A percentile compares a stretch with the other conserved stretches of the same genome.
Evolutionary conservation across 2,797 vertebrate genomes (phyloP).

Genomic region (Gymnocypris eckloni): DNA sequence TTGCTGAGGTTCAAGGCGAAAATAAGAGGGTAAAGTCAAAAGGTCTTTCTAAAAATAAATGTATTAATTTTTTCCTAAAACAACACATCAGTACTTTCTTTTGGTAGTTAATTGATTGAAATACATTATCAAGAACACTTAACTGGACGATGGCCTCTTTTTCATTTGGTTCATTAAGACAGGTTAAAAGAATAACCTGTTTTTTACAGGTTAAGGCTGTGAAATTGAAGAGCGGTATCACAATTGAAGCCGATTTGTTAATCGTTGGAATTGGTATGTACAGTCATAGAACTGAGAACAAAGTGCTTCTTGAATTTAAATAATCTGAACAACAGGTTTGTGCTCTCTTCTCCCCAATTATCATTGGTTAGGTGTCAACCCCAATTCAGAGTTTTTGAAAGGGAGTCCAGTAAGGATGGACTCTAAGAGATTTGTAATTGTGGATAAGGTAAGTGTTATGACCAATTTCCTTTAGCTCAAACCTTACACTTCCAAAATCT

Average conservation of each 20-base stretch:
- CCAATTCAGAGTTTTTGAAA: slow-evolving; percentile 76
- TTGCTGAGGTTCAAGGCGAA: slow-evolving; percentile 76
- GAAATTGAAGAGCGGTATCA: slow-evolving; percentile 74
- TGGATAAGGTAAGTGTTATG: slow-evolving; percentile 78
- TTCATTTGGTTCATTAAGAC: background rate
- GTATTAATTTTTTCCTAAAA: background rate
- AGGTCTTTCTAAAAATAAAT: background rate
- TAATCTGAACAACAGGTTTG: slow-evolving; percentile 11
- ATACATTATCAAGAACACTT: background rate
- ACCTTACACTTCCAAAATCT: background rate
- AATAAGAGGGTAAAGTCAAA: slow-evolving; percentile 76
- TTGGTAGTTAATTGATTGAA: too few species aligned
- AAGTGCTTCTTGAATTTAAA: background rate
- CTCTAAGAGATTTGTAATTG: slow-evolving; percentile 75
- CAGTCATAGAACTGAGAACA: background rate
- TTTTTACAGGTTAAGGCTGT: slow-evolving; percentile 79
- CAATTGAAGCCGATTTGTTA: slow-evolving; percentile 79
- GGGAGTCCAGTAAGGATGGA: slow-evolving; percentile 76
- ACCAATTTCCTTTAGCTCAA: slow-evolving; percentile 5
- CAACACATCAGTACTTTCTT: background rate
- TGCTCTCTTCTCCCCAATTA: background rate
- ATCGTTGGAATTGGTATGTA: slow-evolving; percentile 82
- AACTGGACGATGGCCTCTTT: background rate
- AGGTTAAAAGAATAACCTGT: background rate
- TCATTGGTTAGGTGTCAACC: slow-evolving; percentile 68